Percentiles rank a stretch among this genome's conserved stretches.
Evolutionary conservation across 2,797 vertebrate genomes (phyloP).

Genomic region (Enteromius afrohamiltoni): DNA sequence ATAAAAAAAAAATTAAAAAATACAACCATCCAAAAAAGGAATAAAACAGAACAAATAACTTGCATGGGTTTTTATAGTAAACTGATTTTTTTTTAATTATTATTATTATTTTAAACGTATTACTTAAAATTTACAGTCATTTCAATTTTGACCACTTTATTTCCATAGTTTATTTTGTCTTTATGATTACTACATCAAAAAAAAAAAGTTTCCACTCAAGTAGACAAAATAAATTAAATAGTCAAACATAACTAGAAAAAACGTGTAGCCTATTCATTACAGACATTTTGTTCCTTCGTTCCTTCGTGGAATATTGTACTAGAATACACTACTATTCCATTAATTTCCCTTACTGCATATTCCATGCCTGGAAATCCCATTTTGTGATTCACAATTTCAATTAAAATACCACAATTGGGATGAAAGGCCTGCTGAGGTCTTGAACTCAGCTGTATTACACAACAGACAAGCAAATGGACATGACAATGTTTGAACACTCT

Average conservation of each 20-base stretch:
- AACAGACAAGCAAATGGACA: neutral
- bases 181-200: neutral
- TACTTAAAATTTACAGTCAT: neutral
- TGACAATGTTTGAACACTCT: constrained; percentile 10
- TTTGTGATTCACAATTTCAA: neutral
- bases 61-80: too few relatives aligned
- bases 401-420: neutral
- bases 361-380: neutral
- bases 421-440: neutral
- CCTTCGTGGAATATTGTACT: neutral
- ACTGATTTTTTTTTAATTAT: too few relatives aligned
- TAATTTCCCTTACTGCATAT: neutral
- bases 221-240: neutral
- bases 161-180: neutral
- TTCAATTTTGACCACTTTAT: neutral
- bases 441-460: neutral
- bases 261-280: neutral
- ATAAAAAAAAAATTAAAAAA: too few relatives aligned
- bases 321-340: neutral
- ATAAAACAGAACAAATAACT: too few relatives aligned
- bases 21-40: too few relatives aligned
- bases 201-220: neutral
- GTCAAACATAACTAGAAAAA: neutral
- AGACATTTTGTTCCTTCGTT: too few relatives aligned
- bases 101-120: neutral